Evolutionary conservation across 2,888 invertebrate genomes (phyloP).

Genomic region (Scaeva pyrastri): DNA sequence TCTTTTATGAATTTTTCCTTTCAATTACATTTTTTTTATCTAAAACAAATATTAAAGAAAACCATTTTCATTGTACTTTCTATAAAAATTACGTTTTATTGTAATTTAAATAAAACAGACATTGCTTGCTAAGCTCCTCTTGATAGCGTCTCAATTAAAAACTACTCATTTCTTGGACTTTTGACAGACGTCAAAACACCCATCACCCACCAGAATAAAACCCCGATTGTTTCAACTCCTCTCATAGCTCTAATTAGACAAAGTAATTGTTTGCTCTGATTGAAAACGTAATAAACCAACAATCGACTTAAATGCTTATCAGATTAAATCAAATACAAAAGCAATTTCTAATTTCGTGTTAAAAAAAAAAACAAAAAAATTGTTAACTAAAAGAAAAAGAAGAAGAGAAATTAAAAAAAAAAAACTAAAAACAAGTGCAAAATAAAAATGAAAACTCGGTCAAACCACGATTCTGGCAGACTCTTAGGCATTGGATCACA

Average conservation of each 20-base stretch:
- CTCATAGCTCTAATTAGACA: background rate
- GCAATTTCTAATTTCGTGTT: constrained; percentile 1
- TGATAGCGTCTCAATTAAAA: too few species aligned
- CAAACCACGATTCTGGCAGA: constrained; percentile 61
- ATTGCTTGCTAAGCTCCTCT: too few species aligned
- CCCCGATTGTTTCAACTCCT: too few species aligned
- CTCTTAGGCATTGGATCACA: constrained; percentile 59
- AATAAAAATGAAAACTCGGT: constrained; percentile 60
- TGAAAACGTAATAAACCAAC: background rate
- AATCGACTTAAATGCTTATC: constrained; percentile 16
- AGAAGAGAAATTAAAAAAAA: constrained; percentile 14
- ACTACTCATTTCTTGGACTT: too few species aligned
- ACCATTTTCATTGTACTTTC: too few species aligned
- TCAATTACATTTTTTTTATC: too few species aligned
- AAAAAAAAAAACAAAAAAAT: background rate
- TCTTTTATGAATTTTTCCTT: too few species aligned
- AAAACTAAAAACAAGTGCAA: constrained; percentile 5
- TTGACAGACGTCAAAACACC: too few species aligned
- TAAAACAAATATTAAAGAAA: too few species aligned
- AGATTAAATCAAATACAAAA: background rate
- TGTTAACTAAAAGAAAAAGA: background rate
- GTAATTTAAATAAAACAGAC: too few species aligned
- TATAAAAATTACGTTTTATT: too few species aligned
- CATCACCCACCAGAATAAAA: too few species aligned
- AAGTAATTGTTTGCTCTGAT: background rate